Evolutionary conservation across 2,113 vertebrate genomes (phyloP).

Genomic region (Plestiodon gilberti): DNA sequence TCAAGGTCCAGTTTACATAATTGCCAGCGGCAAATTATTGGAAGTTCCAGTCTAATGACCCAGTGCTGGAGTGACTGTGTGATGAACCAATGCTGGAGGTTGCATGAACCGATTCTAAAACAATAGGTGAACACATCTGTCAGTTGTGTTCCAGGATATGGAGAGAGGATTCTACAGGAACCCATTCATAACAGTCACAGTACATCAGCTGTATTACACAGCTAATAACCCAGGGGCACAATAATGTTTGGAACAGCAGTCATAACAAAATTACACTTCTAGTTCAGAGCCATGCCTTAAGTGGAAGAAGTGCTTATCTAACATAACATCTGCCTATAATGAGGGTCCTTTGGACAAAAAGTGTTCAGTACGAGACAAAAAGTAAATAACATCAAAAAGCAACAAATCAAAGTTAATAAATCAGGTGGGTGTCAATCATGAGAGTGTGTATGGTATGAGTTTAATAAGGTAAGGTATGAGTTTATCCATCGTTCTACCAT

Average conservation of each 20-base stretch:
- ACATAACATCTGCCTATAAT: background rate
- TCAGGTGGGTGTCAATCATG: background rate
- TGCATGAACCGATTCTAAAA: background rate
- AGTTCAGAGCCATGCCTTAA: background rate
- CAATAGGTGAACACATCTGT: background rate
- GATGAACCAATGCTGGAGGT: background rate
- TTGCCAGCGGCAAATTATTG: background rate
- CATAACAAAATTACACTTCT: conserved; percentile 9
- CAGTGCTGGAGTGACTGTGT: background rate
- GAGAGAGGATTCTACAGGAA: background rate
- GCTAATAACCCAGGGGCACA: background rate
- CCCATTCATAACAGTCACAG: background rate
- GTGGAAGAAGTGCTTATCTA: background rate
- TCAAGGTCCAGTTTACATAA: background rate
- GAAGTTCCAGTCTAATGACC: no score
- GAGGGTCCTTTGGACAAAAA: no score
- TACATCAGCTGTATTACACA: background rate
- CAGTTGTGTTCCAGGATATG: background rate
- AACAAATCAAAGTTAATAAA: background rate
- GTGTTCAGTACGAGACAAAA: no score
- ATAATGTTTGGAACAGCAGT: background rate
- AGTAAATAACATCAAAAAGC: background rate
- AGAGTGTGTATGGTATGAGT: background rate
- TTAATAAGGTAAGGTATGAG: no score
- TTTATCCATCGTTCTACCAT: background rate